phyloP scores from a whole-genome alignment of 2,797 vertebrate species.

The Scolopax bukidnonensis region DNA sequence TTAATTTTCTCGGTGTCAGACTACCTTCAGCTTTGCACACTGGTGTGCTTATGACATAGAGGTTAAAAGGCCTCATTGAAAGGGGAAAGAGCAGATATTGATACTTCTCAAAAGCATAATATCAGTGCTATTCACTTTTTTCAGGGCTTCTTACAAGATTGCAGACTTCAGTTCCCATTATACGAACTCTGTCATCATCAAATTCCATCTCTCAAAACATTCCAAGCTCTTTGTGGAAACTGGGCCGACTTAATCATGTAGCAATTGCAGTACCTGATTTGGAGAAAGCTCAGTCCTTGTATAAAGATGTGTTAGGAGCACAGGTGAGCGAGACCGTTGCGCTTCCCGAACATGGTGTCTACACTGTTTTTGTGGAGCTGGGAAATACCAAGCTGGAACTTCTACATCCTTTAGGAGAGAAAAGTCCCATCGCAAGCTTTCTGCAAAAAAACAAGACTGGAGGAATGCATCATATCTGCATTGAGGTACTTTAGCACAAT shows the following conservation, averaged over 20 bases:
- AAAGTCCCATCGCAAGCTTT: conserved; percentile 91
- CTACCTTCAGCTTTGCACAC: background rate
- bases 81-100: background rate
- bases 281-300: conserved; percentile 87
- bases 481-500: conserved; percentile 85
- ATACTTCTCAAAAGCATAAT: background rate
- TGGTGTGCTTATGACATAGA: background rate
- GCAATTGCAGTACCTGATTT: conserved; percentile 94
- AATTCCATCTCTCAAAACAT: conserved; percentile 58
- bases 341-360: conserved; percentile 92
- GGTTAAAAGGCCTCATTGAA: background rate
- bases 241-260: conserved; percentile 93
- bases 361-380: conserved; percentile 93
- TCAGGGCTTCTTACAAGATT: conserved; percentile 79
- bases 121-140: background rate
- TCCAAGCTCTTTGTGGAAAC: conserved; percentile 83
- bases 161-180: background rate
- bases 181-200: conserved; percentile 68
- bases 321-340: conserved; percentile 86
- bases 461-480: conserved; percentile 97
- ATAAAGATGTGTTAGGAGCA: conserved; percentile 90
- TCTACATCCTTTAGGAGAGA: conserved; percentile 90
- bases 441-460: conserved; percentile 93
- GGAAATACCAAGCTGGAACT: conserved; percentile 96
- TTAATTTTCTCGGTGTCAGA: background rate